Evolutionary conservation across 2,888 invertebrate genomes (phyloP), one percentile per base, ranked within the genome.

Genomic region (Mythimna loreyi): DNA sequence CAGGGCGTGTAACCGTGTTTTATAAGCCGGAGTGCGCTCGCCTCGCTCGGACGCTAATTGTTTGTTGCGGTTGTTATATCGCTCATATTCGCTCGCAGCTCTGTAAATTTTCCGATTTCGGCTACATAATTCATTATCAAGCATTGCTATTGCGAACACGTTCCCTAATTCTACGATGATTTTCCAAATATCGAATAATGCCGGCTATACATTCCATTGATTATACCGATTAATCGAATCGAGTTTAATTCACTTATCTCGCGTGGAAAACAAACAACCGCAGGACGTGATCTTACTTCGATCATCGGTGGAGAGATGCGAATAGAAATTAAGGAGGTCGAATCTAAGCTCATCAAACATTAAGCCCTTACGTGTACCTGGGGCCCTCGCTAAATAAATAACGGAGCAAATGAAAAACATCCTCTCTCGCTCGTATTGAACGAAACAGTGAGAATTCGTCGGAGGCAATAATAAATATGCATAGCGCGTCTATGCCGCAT

Each of bases 381-480:
- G 87, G 82, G 89, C 88, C 87, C 86, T 85, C 85, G 89, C 92
- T 93, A 93, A 94, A 94, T 94, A 95, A 96, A 95, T 95, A 94
- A 92, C 87, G 83, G 84, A 90, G 90, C 89, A 93, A 94, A 95
- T 94, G 94, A 96, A 95, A 95, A 95, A 95, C 94, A 92, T 87
- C 91, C 92, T 91, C 92, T 92, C 92, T 86, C 80, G 82, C 78
- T 86, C 78, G 87, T 86, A 91, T 92, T 89, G 92, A 92, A 92
- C 73, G 77, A 83, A 82, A 81, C 92, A 88, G 92, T 92, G 94
- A 91, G 94, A 93, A 94, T 94, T 93, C 91, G 92, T 90, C 85
- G 91, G 92, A 91, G 91, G 91, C 88, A 89, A 92, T 93, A 92
- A 95, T 96, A 95, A 96, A 95, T 96, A 96, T 96, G 96, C 96